Evolutionary conservation across 1,140 invertebrate genomes (phyloP).

Genomic region (Microplitis mediator): DNA sequence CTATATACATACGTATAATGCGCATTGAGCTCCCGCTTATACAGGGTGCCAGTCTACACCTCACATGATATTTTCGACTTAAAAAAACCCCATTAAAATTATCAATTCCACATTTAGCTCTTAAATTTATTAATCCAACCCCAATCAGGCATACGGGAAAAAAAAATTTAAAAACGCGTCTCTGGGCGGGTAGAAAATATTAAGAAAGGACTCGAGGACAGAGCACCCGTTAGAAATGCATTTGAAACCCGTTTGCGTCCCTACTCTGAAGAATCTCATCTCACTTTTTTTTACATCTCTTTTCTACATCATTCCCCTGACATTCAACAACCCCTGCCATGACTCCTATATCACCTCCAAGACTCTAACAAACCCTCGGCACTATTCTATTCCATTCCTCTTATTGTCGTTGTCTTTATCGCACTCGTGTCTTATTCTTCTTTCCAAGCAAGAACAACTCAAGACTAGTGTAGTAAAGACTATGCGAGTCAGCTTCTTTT

Average conservation of each 20-base stretch:
- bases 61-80: not conserved
- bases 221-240: too few species aligned
- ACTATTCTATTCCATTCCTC: too few species aligned
- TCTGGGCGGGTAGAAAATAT: too few species aligned
- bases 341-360: not conserved
- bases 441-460: not conserved
- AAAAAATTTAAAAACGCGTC: too few species aligned
- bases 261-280: not conserved
- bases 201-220: too few species aligned
- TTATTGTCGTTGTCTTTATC: too few species aligned
- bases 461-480: too few species aligned
- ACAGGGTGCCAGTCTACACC: not conserved
- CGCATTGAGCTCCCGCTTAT: not conserved
- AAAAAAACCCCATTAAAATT: not conserved
- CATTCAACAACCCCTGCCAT: conserved; percentile 34
- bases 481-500: conserved; percentile 4
- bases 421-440: not conserved
- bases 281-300: not conserved
- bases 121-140: too few species aligned
- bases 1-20: not conserved
- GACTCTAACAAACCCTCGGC: too few species aligned
- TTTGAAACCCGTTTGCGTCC: not conserved
- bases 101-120: too few species aligned
- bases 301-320: conserved; percentile 34
- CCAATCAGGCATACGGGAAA: too few species aligned